Conservation (phyloP, 2,888 invertebrate genomes). For the Polydesmus complanatus region DNA sequence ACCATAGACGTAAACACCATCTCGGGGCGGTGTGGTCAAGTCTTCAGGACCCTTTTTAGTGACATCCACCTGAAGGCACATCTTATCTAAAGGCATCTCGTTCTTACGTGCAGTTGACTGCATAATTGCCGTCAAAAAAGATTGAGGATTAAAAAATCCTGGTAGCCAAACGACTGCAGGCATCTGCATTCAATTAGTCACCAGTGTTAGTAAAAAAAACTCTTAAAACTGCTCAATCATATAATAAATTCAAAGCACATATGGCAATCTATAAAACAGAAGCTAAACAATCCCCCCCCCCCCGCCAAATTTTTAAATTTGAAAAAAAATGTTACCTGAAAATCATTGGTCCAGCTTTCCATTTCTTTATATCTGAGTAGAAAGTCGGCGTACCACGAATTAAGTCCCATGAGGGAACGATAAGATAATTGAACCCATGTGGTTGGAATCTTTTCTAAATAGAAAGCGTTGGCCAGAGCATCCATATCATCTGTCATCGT, state of each 20-base stretch:
- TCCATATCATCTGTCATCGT: conserved; percentile 96
- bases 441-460: conserved; percentile 71
- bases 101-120: conserved; percentile 88
- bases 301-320: too few relatives aligned
- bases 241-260: neutral
- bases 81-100: conserved; percentile 86
- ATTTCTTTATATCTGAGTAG: conserved; percentile 69
- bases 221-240: neutral
- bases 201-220: neutral
- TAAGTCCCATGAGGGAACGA: conserved; percentile 73
- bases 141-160: conserved; percentile 97
- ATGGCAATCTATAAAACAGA: neutral
- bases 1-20: conserved; percentile 88
- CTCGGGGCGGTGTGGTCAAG: conserved; percentile 78
- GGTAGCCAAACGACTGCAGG: conserved; percentile 89
- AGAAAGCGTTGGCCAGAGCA: conserved; percentile 77
- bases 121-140: conserved; percentile 91
- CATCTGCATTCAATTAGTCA: conserved; percentile 39
- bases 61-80: conserved; percentile 93
- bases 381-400: conserved; percentile 86
- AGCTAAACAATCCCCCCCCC: too few relatives aligned
- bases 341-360: conserved; percentile 90
- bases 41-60: conserved; percentile 94
- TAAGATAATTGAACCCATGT: conserved; percentile 81
- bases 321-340: conserved; percentile 38